A percentile compares a stretch with the other conserved stretches of the same genome.
These are phyloP conservation scores for Heteractis magnifica DNA, from an alignment of 92 coral and sea anemone genomes.

Conservation along the genomic window DNA sequence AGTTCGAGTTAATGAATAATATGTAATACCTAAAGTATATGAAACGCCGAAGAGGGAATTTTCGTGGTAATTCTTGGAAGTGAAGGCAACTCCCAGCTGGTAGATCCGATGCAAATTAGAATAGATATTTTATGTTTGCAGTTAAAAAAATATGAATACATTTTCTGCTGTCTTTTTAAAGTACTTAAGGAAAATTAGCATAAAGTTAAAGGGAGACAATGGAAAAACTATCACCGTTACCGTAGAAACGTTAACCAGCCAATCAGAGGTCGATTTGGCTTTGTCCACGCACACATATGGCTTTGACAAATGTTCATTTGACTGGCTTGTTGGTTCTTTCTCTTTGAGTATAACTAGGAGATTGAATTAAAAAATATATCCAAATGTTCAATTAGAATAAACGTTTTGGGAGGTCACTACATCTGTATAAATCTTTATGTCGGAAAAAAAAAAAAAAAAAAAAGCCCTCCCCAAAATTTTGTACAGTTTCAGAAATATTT, in stretches of 20 bases:
- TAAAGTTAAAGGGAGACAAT: constrained; percentile 25
- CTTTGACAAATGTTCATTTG: constrained; percentile 6
- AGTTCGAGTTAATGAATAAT: constrained; percentile 1
- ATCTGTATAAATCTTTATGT: no score
- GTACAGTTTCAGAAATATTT: not conserved
- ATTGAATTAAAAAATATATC: not conserved
- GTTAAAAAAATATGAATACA: constrained; percentile 25
- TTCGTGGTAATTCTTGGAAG: constrained; percentile 1
- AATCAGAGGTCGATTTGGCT: not conserved
- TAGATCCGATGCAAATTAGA: constrained; percentile 20
- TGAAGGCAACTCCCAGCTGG: constrained; percentile 31
- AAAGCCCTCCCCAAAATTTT: not conserved
- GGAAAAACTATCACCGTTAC: constrained; percentile 3
- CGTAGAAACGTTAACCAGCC: not conserved
- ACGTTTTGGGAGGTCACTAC: not conserved
- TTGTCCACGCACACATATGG: constrained; percentile 5
- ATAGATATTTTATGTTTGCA: constrained; percentile 20
- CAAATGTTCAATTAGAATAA: not conserved
- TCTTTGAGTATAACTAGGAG: not conserved
- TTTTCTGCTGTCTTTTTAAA: constrained; percentile 19
- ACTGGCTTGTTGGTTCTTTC: not conserved
- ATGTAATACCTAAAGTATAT: not conserved
- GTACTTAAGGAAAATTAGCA: constrained; percentile 31
- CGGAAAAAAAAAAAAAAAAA: no score
- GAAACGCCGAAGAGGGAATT: not conserved